Evolutionary conservation across 2,113 vertebrate species (phyloP).

Genomic region (Labeo rohita): DNA sequence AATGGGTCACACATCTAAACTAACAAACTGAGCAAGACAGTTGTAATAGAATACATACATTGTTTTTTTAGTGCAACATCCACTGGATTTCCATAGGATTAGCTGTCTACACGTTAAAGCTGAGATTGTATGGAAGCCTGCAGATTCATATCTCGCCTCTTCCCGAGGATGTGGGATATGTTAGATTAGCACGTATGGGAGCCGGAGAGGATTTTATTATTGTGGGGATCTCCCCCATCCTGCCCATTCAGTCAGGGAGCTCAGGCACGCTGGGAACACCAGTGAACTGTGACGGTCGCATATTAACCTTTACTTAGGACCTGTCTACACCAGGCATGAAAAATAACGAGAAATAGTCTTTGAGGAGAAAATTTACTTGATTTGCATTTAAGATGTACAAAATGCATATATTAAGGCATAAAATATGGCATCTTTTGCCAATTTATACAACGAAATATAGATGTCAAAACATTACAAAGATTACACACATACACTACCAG

Average conservation of each 20-base stretch:
- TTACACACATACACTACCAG: background rate
- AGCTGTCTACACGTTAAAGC: slow-evolving; percentile 12
- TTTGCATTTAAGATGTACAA: background rate
- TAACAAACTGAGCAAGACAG: background rate
- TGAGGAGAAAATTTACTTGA: background rate
- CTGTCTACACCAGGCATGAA: background rate
- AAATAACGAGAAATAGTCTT: background rate
- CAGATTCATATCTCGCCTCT: slow-evolving; percentile 37
- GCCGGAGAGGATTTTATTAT: slow-evolving; percentile 39
- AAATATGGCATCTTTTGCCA: background rate
- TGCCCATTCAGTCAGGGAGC: slow-evolving; percentile 50
- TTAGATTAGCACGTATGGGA: slow-evolving; percentile 16
- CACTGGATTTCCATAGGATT: slow-evolving; percentile 50
- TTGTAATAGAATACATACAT: background rate
- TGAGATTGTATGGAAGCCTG: slow-evolving; percentile 30
- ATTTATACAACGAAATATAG: background rate
- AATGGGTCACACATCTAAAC: slow-evolving; percentile 5
- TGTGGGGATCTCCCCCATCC: slow-evolving; percentile 40
- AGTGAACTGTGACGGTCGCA: slow-evolving; percentile 29
- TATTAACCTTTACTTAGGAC: slow-evolving; percentile 8
- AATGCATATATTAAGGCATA: background rate
- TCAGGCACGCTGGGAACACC: slow-evolving; percentile 44
- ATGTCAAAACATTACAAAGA: background rate
- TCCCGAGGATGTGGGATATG: slow-evolving; percentile 12
- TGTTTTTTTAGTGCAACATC: slow-evolving; percentile 25